Percentiles rank a stretch among this genome's conserved stretches.
phyloP scores from a whole-genome alignment of 2,888 invertebrate species.

The Eudasyphora cyanicolor region DNA sequence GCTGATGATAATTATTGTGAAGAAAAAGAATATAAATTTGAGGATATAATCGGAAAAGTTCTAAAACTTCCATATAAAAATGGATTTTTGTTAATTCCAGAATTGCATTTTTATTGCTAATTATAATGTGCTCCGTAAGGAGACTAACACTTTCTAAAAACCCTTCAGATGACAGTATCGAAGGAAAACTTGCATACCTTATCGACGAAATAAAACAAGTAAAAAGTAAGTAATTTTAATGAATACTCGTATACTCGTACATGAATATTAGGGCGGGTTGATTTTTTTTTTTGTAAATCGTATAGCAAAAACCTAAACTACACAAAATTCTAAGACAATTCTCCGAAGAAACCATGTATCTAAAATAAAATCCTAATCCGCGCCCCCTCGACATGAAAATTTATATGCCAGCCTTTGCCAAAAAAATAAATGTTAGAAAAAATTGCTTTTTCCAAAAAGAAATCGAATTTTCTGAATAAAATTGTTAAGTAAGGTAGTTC shows the following conservation, averaged over 20 bases:
- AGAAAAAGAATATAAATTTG: not conserved
- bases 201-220: not conserved
- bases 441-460: too few relatives aligned
- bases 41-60: not conserved
- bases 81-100: conserved; percentile 9
- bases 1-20: not conserved
- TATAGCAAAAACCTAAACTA: too few relatives aligned
- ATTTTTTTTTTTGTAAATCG: too few relatives aligned
- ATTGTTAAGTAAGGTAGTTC: too few relatives aligned
- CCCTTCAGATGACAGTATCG: not conserved
- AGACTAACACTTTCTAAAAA: not conserved
- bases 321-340: too few relatives aligned
- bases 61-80: not conserved
- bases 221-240: not conserved
- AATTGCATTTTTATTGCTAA: not conserved
- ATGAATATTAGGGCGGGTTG: too few relatives aligned
- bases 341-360: too few relatives aligned
- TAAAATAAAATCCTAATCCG: too few relatives aligned
- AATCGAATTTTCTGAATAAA: too few relatives aligned
- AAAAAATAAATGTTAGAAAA: too few relatives aligned
- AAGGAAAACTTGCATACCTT: not conserved
- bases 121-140: not conserved
- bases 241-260: not conserved
- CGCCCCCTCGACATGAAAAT: too few relatives aligned
- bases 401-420: too few relatives aligned